A percentile compares a stretch with the other conserved stretches of the same genome.
phyloP scores from a whole-genome alignment of 2,797 vertebrate species.

The Yasuhikotakia modesta region DNA sequence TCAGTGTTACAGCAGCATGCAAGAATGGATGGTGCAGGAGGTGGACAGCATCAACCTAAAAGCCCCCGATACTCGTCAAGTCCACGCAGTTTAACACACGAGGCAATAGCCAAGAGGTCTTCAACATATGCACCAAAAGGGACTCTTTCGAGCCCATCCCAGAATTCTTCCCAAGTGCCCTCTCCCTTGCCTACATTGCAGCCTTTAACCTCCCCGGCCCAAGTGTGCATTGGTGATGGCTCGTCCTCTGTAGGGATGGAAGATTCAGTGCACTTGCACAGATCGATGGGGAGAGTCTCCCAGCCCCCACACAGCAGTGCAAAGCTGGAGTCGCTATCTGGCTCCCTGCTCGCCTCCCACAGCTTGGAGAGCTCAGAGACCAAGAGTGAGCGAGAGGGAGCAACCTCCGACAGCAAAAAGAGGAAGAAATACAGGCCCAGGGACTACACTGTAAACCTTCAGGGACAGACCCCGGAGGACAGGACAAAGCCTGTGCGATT shows the following conservation, averaged over 20 bases:
- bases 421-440: constrained; percentile 92
- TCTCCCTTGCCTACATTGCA: constrained; percentile 76
- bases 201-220: constrained; percentile 81
- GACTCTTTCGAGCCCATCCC: constrained; percentile 83
- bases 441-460: constrained; percentile 90
- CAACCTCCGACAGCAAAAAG: constrained; percentile 85
- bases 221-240: constrained; percentile 77
- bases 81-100: constrained; percentile 83
- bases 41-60: constrained; percentile 77
- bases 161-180: constrained; percentile 76
- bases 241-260: constrained; percentile 69
- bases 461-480: constrained; percentile 87
- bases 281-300: constrained; percentile 73
- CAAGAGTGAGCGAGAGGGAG: constrained; percentile 77
- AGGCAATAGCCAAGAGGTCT: constrained; percentile 83
- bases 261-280: constrained; percentile 78
- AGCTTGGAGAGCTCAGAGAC: constrained; percentile 62
- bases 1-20: constrained; percentile 89
- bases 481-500: constrained; percentile 91
- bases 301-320: constrained; percentile 75
- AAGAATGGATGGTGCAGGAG: constrained; percentile 72
- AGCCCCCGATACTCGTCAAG: constrained; percentile 86
- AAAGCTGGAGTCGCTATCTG: constrained; percentile 72
- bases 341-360: constrained; percentile 65
- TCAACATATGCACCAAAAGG: constrained; percentile 85